These are phyloP conservation scores for Dicyrtomina minuta DNA, from an alignment of 2,888 invertebrate species.

Conservation along the genomic window DNA sequence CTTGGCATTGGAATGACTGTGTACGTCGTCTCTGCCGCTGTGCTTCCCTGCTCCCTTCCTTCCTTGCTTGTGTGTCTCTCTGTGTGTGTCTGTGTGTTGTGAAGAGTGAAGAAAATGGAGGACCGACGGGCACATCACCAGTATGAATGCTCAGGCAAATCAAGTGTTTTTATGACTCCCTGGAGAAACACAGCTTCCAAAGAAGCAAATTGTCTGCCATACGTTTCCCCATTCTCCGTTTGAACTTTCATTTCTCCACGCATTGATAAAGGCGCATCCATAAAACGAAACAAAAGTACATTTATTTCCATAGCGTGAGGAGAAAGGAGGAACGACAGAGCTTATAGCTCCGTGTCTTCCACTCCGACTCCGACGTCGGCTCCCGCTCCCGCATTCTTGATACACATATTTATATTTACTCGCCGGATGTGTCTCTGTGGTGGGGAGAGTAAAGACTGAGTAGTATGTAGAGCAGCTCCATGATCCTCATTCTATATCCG, in stretches of 20 bases:
- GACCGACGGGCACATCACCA: conserved; percentile 31
- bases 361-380: background rate
- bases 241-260: conserved; percentile 51
- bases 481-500: too few species aligned
- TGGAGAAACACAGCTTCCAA: conserved; percentile 44
- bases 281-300: conserved; percentile 51
- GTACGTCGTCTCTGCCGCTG: too few species aligned
- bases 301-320: conserved; percentile 41
- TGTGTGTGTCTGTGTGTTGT: conserved; percentile 9
- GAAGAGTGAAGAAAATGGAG: conserved; percentile 17
- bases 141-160: conserved; percentile 53
- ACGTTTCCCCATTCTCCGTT: conserved; percentile 50
- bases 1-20: background rate
- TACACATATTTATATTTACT: too few species aligned
- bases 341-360: background rate
- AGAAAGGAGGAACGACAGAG: conserved; percentile 3
- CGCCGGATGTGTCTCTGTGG: too few species aligned
- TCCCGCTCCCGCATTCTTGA: too few species aligned
- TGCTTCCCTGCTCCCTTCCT: too few species aligned
- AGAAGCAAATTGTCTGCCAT: conserved; percentile 54
- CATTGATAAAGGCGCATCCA: conserved; percentile 48
- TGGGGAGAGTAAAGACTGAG: too few species aligned
- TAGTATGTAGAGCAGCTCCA: too few species aligned
- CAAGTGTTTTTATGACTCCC: conserved; percentile 54
- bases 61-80: background rate